Evolutionary conservation across 2,797 vertebrate species (phyloP).

Genomic region (Crocodylus rhombifer): DNA sequence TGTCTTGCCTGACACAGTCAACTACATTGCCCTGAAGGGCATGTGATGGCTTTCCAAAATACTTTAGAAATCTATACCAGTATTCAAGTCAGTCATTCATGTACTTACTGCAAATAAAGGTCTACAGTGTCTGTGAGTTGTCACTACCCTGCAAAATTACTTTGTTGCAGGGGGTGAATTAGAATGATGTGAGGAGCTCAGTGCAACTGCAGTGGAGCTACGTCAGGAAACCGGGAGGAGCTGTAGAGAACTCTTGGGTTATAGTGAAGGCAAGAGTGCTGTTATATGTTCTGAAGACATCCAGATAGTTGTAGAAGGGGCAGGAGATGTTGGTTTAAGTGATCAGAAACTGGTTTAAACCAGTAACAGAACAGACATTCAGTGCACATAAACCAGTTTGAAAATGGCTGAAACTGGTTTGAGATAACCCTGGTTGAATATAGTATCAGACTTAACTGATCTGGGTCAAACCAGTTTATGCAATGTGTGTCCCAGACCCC

Average conservation of each 20-base stretch:
- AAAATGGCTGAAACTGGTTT: too few relatives aligned
- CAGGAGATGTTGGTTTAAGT: too few relatives aligned
- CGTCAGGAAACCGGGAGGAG: not conserved
- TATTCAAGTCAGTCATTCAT: not conserved
- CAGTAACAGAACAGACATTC: too few relatives aligned
- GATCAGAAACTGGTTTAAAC: too few relatives aligned
- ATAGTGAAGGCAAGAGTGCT: not conserved
- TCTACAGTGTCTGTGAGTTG: too few relatives aligned
- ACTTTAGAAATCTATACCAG: not conserved
- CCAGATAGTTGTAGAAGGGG: too few relatives aligned
- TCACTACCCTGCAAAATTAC: not conserved
- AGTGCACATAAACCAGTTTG: too few relatives aligned
- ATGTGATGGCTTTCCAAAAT: not conserved
- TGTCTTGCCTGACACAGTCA: not conserved
- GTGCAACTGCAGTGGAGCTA: not conserved
- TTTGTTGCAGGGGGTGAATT: not conserved
- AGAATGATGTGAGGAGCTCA: not conserved
- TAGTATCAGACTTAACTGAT: too few relatives aligned
- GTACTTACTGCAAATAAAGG: not conserved
- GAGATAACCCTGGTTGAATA: too few relatives aligned
- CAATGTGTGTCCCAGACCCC: too few relatives aligned
- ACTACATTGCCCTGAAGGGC: not conserved
- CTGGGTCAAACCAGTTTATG: too few relatives aligned
- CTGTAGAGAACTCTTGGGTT: not conserved
- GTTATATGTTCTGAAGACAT: too few relatives aligned